A percentile compares a stretch with the other conserved stretches of the same genome.
phyloP scores from a whole-genome alignment of 2,797 vertebrate species.

The Rhyacichthys aspro region DNA sequence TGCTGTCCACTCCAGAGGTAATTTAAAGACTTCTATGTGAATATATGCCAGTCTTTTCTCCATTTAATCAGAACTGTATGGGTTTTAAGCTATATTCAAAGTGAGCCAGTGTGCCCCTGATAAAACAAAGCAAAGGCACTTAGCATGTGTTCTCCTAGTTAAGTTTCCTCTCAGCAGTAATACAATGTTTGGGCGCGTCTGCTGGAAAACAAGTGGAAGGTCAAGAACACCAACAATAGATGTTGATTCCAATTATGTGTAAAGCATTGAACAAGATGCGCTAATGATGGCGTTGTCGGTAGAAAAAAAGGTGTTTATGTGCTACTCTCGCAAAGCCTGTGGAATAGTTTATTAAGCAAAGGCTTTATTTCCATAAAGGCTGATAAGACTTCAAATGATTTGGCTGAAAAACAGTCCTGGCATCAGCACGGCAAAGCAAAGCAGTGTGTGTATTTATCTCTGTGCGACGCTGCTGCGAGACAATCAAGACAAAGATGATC shows the following conservation, averaged over 20 bases:
- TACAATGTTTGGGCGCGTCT: constrained; percentile 75
- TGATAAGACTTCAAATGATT: constrained; percentile 80
- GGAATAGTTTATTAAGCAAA: constrained; percentile 75
- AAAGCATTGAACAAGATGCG: constrained; percentile 78
- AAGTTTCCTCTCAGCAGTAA: constrained; percentile 72
- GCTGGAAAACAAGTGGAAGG: constrained; percentile 78
- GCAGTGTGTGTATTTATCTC: constrained; percentile 69
- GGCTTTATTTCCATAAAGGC: constrained; percentile 77
- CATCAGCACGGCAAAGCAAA: constrained; percentile 60
- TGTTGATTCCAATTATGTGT: constrained; percentile 83
- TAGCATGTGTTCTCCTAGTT: constrained; percentile 75
- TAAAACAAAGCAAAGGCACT: constrained; percentile 69
- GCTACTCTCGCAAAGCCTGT: constrained; percentile 69
- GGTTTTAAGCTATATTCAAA: constrained; percentile 65
- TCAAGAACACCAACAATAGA: constrained; percentile 78
- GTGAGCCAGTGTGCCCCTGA: constrained; percentile 61
- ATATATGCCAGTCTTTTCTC: constrained; percentile 5
- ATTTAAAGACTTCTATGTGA: constrained; percentile 26
- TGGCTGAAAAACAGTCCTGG: constrained; percentile 63
- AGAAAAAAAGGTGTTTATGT: constrained; percentile 74
- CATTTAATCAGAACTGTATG: constrained; percentile 52
- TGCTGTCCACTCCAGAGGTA: constrained; percentile 12
- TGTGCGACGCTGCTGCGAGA: constrained; percentile 54
- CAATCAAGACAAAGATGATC: constrained; percentile 76
- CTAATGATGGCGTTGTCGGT: constrained; percentile 77